Conservation (phyloP, 2,113 vertebrate genomes). For the Isichthys henryi region DNA sequence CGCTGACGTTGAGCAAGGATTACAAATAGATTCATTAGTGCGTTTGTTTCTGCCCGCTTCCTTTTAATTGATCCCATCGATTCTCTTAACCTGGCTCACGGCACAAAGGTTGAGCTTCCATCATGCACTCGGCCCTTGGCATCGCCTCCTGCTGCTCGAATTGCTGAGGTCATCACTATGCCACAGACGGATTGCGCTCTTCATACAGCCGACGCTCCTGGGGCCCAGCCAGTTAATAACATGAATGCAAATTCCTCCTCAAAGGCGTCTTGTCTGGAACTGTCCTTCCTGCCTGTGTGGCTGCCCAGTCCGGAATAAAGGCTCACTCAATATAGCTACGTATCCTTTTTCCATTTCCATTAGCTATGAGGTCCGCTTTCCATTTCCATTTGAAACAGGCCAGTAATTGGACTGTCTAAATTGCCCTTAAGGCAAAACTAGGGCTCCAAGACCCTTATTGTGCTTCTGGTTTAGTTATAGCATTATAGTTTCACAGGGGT, state of each 20-base stretch:
- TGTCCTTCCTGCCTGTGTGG: neutral
- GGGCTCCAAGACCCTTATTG: neutral
- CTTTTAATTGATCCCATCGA: constrained; percentile 24
- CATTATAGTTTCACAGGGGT: neutral
- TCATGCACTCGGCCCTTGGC: neutral
- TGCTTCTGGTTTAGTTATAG: neutral
- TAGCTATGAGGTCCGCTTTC: neutral
- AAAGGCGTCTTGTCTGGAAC: neutral
- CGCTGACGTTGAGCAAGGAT: neutral
- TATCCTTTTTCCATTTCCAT: neutral
- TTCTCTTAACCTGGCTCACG: neutral
- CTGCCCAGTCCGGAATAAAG: neutral
- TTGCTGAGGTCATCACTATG: constrained; percentile 20
- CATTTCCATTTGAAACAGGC: neutral
- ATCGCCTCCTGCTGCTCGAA: neutral
- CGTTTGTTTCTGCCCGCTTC: neutral
- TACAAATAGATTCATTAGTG: constrained; percentile 23
- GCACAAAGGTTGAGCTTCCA: neutral
- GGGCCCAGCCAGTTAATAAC: neutral
- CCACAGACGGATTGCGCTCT: neutral
- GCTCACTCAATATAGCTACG: neutral
- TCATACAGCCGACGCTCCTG: neutral
- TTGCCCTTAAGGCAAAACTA: neutral
- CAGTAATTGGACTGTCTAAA: constrained; percentile 1
- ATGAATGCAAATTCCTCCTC: neutral